These are phyloP conservation scores for Homalodisca vitripennis DNA, from an alignment of 1,140 invertebrate genomes.

Conservation along the genomic window DNA sequence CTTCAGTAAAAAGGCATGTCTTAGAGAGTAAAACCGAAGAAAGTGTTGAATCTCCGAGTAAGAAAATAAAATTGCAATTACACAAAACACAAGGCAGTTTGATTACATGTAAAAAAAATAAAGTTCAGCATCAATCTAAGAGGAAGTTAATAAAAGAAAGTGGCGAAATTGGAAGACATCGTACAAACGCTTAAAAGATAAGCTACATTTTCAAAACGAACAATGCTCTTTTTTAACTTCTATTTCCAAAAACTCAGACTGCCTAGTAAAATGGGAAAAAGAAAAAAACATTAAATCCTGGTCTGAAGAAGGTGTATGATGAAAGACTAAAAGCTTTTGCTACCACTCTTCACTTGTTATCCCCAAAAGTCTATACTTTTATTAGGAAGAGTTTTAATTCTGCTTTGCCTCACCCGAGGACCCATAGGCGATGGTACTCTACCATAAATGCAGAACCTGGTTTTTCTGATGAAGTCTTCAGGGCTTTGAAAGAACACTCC, in stretches of 20 bases:
- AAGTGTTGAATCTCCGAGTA: slow-evolving; percentile 18
- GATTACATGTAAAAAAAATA: slow-evolving; percentile 25
- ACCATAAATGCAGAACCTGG: slow-evolving; percentile 45
- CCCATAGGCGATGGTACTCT: slow-evolving; percentile 47
- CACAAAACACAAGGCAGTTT: background rate
- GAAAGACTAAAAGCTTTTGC: slow-evolving; percentile 41
- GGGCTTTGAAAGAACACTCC: slow-evolving; percentile 41
- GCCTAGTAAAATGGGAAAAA: slow-evolving; percentile 17
- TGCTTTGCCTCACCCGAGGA: slow-evolving; percentile 47
- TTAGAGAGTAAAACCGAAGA: background rate
- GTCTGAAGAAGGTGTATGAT: slow-evolving; percentile 31
- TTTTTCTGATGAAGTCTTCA: slow-evolving; percentile 46
- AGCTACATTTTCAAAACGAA: slow-evolving; percentile 26
- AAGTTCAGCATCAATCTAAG: slow-evolving; percentile 2
- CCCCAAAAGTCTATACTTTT: slow-evolving; percentile 47
- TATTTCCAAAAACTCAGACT: slow-evolving; percentile 26
- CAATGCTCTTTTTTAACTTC: slow-evolving; percentile 26
- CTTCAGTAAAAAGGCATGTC: too few relatives aligned
- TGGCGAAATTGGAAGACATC: slow-evolving; percentile 21
- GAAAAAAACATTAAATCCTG: slow-evolving; percentile 22
- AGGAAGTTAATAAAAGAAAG: slow-evolving; percentile 16
- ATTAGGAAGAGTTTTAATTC: slow-evolving; percentile 46
- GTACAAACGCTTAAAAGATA: slow-evolving; percentile 23
- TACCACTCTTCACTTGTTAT: slow-evolving; percentile 48
- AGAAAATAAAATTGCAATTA: slow-evolving; percentile 14